Percentiles rank a stretch among this genome's conserved stretches.
Conservation (phyloP, 2,888 invertebrate genomes). For the Junonia oenone region DNA sequence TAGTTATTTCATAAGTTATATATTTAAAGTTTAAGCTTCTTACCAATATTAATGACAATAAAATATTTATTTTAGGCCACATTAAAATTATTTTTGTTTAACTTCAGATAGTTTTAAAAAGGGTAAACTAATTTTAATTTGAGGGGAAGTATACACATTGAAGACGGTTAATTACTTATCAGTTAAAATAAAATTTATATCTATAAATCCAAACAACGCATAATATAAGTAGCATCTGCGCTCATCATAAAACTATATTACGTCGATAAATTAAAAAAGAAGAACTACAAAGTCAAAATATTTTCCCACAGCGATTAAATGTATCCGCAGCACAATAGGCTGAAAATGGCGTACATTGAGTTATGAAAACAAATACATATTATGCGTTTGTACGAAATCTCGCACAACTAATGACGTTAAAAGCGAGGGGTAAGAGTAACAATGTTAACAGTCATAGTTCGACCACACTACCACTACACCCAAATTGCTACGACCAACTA, state of each 20-base stretch:
- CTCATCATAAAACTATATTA: constrained; percentile 48
- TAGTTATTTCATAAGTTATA: too few species aligned
- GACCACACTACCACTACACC: constrained; percentile 21
- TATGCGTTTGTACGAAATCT: constrained; percentile 70
- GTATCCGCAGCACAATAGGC: constrained; percentile 52
- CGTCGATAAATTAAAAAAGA: constrained; percentile 43
- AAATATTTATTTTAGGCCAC: too few species aligned
- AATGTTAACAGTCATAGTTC: constrained; percentile 74
- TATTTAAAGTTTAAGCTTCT: too few species aligned
- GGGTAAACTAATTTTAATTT: too few species aligned
- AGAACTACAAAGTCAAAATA: constrained; percentile 47
- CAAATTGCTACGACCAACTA: not conserved
- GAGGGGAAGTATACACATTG: too few species aligned
- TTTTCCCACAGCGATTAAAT: constrained; percentile 72
- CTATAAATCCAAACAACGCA: constrained; percentile 28
- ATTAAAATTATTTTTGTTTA: too few species aligned
- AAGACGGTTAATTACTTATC: not conserved
- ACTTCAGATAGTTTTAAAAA: too few species aligned
- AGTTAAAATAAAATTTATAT: not conserved
- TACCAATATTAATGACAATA: too few species aligned
- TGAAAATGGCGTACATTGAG: constrained; percentile 55
- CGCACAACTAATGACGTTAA: constrained; percentile 74
- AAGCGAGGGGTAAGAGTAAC: constrained; percentile 74
- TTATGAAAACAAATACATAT: constrained; percentile 76
- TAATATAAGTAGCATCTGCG: constrained; percentile 34